phyloP scores from a whole-genome alignment of 2,113 vertebrate genomes.

The Polypterus senegalus region DNA sequence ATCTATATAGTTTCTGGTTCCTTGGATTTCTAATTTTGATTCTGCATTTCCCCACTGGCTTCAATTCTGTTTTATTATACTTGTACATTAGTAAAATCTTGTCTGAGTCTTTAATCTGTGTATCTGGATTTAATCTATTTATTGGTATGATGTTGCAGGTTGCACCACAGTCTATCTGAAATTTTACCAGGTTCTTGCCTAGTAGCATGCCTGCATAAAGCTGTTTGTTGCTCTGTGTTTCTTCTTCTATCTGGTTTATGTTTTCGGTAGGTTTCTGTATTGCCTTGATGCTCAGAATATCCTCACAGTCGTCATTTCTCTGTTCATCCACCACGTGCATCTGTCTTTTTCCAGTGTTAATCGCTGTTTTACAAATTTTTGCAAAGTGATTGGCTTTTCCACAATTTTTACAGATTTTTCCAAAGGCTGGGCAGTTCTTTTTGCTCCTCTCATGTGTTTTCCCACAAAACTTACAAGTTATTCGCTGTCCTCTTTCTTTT shows the following conservation, averaged over 20 bases:
- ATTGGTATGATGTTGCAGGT: conserved; percentile 2
- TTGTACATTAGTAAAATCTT: conserved; percentile 10
- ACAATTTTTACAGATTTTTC: conserved; percentile 19
- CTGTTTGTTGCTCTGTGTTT: not conserved
- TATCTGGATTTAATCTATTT: not conserved
- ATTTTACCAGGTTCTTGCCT: conserved; percentile 3
- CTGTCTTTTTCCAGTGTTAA: conserved; percentile 2
- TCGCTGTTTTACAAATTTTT: conserved; percentile 12
- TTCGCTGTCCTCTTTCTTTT: too few relatives aligned
- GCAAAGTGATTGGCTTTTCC: conserved; percentile 21
- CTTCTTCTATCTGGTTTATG: too few relatives aligned
- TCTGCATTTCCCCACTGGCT: conserved; percentile 1
- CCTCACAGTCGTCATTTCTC: too few relatives aligned
- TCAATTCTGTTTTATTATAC: conserved; percentile 9
- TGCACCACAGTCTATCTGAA: conserved; percentile 5
- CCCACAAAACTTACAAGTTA: too few relatives aligned
- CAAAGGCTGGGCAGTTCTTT: conserved; percentile 15
- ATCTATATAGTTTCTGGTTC: conserved; percentile 3
- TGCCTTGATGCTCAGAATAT: too few relatives aligned
- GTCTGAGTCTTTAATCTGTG: conserved; percentile 2
- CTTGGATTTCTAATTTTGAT: not conserved
- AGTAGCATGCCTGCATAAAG: conserved; percentile 5
- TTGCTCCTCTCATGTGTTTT: conserved; percentile 1
- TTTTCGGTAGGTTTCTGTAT: too few relatives aligned
- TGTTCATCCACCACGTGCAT: too few relatives aligned